phyloP scores from a whole-genome alignment of 53 echinoderm and acorn worm species.

The Antedon mediterranea region DNA sequence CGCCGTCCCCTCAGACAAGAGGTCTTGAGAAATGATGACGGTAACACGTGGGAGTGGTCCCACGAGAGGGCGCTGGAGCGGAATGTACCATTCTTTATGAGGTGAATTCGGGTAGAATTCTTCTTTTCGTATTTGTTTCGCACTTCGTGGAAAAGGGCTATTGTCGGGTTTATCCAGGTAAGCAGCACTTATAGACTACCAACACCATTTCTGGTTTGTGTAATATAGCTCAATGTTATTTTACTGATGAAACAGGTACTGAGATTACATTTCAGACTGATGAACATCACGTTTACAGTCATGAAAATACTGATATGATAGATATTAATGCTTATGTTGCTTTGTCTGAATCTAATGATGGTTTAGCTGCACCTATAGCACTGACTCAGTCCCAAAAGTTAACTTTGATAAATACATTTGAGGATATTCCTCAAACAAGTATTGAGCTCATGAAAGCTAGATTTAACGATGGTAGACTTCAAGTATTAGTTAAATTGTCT shows the following conservation, averaged over 20 bases:
- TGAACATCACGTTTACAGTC: background rate
- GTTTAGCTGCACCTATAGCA: background rate
- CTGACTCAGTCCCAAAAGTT: background rate
- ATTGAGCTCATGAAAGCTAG: background rate
- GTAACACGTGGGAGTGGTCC: too few species aligned
- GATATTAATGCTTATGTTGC: background rate
- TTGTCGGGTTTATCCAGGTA: too few species aligned
- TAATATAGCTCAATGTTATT: background rate
- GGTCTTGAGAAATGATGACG: too few species aligned
- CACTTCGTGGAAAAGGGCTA: too few species aligned
- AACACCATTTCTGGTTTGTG: too few species aligned
- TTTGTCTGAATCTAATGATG: background rate
- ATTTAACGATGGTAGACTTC: background rate
- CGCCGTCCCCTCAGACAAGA: too few species aligned
- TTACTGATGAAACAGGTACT: background rate
- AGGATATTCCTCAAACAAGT: background rate
- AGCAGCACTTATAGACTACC: too few species aligned
- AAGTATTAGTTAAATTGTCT: background rate
- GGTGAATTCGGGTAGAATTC: too few species aligned
- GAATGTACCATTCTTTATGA: too few species aligned
- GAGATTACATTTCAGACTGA: background rate
- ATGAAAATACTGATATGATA: background rate
- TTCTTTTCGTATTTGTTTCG: too few species aligned
- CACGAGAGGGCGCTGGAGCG: too few species aligned
- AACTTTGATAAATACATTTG: background rate